Percentiles rank a stretch among this genome's conserved stretches.
These are phyloP conservation scores for Chloebia gouldiae DNA, from an alignment of 2,113 vertebrate species.

Conservation along the genomic window DNA sequence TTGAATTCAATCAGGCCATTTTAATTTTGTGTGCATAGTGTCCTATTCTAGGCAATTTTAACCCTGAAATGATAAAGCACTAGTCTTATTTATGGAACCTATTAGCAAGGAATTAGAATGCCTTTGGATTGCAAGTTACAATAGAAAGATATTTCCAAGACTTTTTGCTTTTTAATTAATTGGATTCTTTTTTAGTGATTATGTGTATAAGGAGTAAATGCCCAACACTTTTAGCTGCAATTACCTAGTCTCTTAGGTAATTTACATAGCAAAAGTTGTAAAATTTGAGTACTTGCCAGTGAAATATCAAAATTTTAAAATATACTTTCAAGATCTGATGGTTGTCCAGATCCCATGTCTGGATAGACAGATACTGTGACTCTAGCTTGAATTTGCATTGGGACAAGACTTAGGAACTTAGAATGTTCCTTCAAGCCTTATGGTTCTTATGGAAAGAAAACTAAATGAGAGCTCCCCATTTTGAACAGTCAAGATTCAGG, in stretches of 20 bases:
- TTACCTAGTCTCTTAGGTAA: neutral
- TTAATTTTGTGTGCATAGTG: neutral
- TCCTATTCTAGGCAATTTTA: conserved; percentile 11
- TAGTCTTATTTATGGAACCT: neutral
- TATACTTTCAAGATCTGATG: neutral
- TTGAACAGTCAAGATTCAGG: neutral
- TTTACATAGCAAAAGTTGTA: fast-evolving
- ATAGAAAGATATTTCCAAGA: neutral
- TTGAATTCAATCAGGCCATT: conserved; percentile 18
- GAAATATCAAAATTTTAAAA: neutral
- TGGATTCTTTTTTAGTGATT: neutral
- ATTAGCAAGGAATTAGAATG: neutral
- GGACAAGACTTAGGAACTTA: neutral
- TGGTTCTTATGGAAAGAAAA: neutral
- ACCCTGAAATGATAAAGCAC: conserved; percentile 9
- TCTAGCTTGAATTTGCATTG: neutral
- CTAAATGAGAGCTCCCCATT: neutral
- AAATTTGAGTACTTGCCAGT: neutral
- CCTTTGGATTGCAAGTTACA: neutral
- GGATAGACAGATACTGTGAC: neutral
- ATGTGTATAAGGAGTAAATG: neutral
- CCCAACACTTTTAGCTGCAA: neutral
- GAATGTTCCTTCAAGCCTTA: fast-evolving
- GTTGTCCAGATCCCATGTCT: neutral
- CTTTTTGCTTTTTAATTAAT: neutral